Conservation (phyloP, 2,888 invertebrate genomes). For the Aphodius granarius region DNA sequence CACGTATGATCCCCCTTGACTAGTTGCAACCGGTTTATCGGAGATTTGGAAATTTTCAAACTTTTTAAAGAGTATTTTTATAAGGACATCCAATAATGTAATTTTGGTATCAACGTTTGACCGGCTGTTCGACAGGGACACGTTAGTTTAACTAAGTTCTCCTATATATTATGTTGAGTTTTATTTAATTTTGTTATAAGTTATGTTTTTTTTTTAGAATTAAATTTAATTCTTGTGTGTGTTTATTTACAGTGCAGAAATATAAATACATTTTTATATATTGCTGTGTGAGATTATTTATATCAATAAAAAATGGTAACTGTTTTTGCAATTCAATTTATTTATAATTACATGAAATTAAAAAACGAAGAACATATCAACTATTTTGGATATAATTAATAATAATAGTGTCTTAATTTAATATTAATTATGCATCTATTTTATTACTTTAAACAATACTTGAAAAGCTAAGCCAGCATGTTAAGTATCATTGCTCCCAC, state of each 20-base stretch:
- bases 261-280: neutral
- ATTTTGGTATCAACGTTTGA: neutral
- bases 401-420: too few relatives aligned
- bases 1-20: neutral
- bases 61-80: neutral
- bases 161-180: neutral
- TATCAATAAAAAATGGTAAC: too few relatives aligned
- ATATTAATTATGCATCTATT: too few relatives aligned
- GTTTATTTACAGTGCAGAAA: neutral
- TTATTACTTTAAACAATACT: too few relatives aligned
- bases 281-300: neutral
- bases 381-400: too few relatives aligned
- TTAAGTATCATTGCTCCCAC: too few relatives aligned
- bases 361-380: too few relatives aligned
- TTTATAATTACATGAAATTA: too few relatives aligned
- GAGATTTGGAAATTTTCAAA: neutral
- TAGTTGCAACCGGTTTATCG: neutral
- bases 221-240: neutral
- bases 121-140: neutral
- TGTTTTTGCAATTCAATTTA: too few relatives aligned
- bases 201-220: neutral
- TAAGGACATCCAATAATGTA: neutral
- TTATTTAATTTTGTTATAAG: neutral
- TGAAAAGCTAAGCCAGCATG: too few relatives aligned
- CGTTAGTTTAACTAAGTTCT: neutral